Base-by-base conservation (phyloP, 1,140 invertebrate species). In the Pararge aegeria region DNA sequence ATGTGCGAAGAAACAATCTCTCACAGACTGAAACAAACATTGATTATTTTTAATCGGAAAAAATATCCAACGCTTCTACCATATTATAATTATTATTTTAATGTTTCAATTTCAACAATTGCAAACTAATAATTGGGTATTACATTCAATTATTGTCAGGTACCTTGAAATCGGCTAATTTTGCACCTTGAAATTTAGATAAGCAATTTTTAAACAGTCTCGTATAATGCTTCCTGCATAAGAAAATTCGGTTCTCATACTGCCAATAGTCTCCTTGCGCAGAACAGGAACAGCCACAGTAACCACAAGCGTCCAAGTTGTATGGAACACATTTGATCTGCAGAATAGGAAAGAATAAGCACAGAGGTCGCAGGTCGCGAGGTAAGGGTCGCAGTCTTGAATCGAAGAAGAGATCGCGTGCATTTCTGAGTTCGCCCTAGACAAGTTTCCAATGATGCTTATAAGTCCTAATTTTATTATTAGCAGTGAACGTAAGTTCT, bases 241-340 rank as follows among this genome's bases (percentile, higher is more conserved):
- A 62, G 55, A 89, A 90, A 56, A 90, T 74, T 62, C 80, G 76
- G 57, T 91, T 85, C 61, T 91, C 87, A 49, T 68, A 89, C 48
- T 89, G 84, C 90, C 90, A 91, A 62, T 91, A 91, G 53, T 91
- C 90, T n/a, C 90, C 90, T 66, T 90, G 87, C 2, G 78, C 75
- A 1, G 83, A 86, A 59, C 89, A 91, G 1, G 75, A 84, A 34
- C 83, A 86, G 0, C 80, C 81, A 29, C 90, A 91, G 10, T 70
- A 72, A 7, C 74, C 81, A 57, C 90, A 91, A 2, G 73, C 60
- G 54, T 91, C 89, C 57, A 88, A 68, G 54, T 91, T 91, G 62
- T 88, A 90, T 0, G 90, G 89, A 7, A 91, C 88, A 54, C 90
- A 91, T 81, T 91, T 91, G 62, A 91, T 88, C 90, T 90, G 40